These are phyloP conservation scores for Dendrolimus kikuchii DNA, from an alignment of 1,140 invertebrate genomes.

Conservation along the genomic window DNA sequence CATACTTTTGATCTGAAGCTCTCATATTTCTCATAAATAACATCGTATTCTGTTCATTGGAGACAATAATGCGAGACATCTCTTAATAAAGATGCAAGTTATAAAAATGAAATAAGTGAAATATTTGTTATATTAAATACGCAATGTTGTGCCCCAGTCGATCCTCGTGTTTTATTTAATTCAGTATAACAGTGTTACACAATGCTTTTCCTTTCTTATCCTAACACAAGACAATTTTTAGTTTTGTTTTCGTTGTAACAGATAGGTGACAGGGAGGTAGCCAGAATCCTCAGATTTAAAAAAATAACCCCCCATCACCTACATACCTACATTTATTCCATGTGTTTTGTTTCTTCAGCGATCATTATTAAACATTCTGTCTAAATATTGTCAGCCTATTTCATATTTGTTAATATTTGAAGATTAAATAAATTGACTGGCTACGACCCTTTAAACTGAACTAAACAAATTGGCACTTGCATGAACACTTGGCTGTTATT, in stretches of 20 bases:
- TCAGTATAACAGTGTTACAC: constrained; percentile 50
- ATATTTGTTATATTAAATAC: constrained; percentile 71
- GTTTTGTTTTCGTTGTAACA: constrained; percentile 1
- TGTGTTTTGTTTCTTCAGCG: no score
- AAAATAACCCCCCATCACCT: no score
- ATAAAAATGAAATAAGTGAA: constrained; percentile 24
- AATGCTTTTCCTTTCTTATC: constrained; percentile 43
- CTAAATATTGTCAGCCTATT: neutral
- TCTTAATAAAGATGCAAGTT: neutral
- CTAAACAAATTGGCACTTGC: constrained; percentile 36
- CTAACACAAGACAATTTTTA: constrained; percentile 19
- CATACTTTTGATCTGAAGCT: no score
- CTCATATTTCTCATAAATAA: neutral
- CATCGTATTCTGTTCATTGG: neutral
- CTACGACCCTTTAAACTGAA: constrained; percentile 2
- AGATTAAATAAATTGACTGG: neutral
- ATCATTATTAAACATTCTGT: no score
- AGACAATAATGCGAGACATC: constrained; percentile 12
- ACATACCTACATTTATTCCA: no score
- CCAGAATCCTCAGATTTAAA: neutral
- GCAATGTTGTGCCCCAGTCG: constrained; percentile 86
- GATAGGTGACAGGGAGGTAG: constrained; percentile 3
- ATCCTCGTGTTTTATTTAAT: constrained; percentile 70
- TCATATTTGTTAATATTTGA: neutral
- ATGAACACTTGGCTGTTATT: constrained; percentile 36